Evolutionary conservation across 2,113 vertebrate species (phyloP), one percentile per base, ranked within the genome.

Genomic region (Oryzias curvinotus): DNA sequence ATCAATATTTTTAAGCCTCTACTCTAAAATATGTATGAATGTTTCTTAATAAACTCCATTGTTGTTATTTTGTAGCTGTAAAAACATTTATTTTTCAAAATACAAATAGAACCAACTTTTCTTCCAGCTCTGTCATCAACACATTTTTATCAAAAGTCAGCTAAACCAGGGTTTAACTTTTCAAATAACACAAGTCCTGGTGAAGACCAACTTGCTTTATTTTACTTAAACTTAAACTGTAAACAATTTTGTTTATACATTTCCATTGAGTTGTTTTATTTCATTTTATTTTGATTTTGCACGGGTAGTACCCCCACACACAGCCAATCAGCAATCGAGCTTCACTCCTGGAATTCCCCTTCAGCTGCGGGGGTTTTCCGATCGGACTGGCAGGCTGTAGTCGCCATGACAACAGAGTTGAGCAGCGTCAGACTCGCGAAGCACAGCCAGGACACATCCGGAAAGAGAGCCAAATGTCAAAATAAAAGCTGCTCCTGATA

Each of bases 261-360:
- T 19, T 23, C 4, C 14, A 1, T 3, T 7, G n/a, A 18, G 6
- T 5, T 17, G n/a, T 12, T 14, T 23, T 15, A 3, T 1, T 5
- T 26, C 21, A 7, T 7, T 10, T 14, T 17, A 10, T 23, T 7
- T n/a, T 18, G 7, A 21, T 1, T n/a, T 14, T 16, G 0, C 3
- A 10, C 65, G 53, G 81, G 76, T 54, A 77, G 42, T 71, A 12
- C 48, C 57, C 4, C 1, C 2, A 14, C 28, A 1, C n/a, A 23
- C 10, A 36, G 46, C 81, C 85, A 87, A 85, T 85, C 62, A 72
- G 49, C n/a, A 26, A 0, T 18, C 53, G 14, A 30, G 1, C 30
- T 71, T 69, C 54, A 61, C 47, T 61, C 4, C 21, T 76, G 92
- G 92, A 93, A 92, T 92, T 92, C 90, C 92, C 91, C 92, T 65